phyloP scores from a whole-genome alignment of 2,113 vertebrate genomes.

The Cyanoderma ruficeps region DNA sequence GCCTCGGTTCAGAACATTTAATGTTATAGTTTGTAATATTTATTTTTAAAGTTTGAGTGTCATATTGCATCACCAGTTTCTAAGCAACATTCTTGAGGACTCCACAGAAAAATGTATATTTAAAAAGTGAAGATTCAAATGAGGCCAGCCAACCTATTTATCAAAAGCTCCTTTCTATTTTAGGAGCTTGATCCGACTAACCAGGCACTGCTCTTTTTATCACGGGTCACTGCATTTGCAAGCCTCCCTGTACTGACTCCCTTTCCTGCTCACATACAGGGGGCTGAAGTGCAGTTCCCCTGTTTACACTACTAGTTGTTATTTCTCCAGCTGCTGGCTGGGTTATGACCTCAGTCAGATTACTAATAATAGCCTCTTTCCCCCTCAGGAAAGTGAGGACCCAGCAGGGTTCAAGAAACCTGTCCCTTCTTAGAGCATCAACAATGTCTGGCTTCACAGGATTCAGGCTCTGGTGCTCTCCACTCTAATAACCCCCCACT shows the following conservation, averaged over 20 bases:
- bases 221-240: slow-evolving; percentile 41
- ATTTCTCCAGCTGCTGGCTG: slow-evolving; percentile 55
- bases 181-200: slow-evolving; percentile 4
- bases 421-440: slow-evolving; percentile 7
- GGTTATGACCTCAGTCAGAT: slow-evolving; percentile 30
- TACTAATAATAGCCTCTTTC: slow-evolving; percentile 24
- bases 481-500: not conserved
- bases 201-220: slow-evolving; percentile 31
- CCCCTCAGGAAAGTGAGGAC: not conserved
- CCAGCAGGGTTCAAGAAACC: slow-evolving; percentile 15
- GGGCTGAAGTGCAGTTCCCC: not conserved
- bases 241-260: slow-evolving; percentile 17
- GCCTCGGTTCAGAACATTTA: not conserved
- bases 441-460: not conserved
- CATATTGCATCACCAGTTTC: not conserved
- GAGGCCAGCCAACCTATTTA: slow-evolving; percentile 2
- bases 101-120: not conserved
- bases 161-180: slow-evolving; percentile 20
- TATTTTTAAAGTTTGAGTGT: not conserved
- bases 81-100: not conserved
- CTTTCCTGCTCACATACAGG: not conserved
- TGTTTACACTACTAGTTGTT: slow-evolving; percentile 45
- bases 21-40: not conserved
- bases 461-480: not conserved
- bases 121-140: not conserved